These are phyloP conservation scores for Ptilorrhoa leucosticta DNA, from an alignment of 2,113 vertebrate genomes.

Conservation along the genomic window DNA sequence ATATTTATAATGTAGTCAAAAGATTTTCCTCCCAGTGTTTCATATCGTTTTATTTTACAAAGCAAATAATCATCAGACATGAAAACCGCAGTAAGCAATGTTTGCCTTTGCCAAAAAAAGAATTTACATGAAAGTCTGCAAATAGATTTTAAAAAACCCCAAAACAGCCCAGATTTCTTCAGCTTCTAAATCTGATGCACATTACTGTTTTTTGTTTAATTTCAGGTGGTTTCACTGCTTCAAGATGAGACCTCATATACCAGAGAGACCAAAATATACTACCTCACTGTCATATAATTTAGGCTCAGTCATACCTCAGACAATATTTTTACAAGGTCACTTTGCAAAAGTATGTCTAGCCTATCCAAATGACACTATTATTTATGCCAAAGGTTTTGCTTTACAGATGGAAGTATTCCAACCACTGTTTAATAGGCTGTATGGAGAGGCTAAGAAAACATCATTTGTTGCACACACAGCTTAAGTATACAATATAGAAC, in stretches of 20 bases:
- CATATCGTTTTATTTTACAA: neutral
- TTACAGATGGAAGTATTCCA: conserved; percentile 73
- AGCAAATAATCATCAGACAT: conserved; percentile 14
- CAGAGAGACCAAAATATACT: conserved; percentile 64
- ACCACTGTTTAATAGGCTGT: conserved; percentile 74
- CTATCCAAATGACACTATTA: conserved; percentile 80
- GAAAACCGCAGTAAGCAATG: conserved; percentile 1
- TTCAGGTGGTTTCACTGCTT: conserved; percentile 60
- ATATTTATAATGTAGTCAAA: neutral
- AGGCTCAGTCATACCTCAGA: conserved; percentile 76
- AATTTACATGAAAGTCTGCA: conserved; percentile 14
- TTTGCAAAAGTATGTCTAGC: conserved; percentile 77
- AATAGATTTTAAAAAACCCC: neutral
- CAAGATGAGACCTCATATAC: conserved; percentile 66
- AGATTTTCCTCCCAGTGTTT: neutral
- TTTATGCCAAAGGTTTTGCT: conserved; percentile 78
- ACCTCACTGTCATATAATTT: conserved; percentile 76
- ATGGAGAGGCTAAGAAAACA: conserved; percentile 76
- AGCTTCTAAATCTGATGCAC: conserved; percentile 37
- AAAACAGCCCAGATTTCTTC: neutral
- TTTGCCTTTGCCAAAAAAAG: conserved; percentile 18
- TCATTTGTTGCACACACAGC: conserved; percentile 71
- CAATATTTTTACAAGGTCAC: conserved; percentile 81
- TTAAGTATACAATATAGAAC: conserved; percentile 71
- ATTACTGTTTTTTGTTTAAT: neutral